A percentile compares a stretch with the other conserved stretches of the same genome.
These are phyloP conservation scores for Anticlea derivata DNA, from an alignment of 2,888 invertebrate genomes.

Conservation along the genomic window DNA sequence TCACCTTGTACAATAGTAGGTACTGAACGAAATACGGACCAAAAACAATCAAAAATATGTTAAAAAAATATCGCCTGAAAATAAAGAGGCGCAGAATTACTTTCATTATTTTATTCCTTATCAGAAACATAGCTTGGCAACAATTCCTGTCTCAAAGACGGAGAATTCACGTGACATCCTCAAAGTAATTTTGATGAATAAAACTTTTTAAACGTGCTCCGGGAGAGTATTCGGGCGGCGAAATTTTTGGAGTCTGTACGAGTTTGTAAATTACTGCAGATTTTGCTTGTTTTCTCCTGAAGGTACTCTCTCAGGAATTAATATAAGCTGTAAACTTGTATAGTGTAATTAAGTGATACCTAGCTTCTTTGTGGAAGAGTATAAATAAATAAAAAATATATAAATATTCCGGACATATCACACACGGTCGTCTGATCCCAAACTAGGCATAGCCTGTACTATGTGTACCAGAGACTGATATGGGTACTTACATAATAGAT, in stretches of 20 bases:
- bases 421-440: no score
- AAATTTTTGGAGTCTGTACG: conserved; percentile 15
- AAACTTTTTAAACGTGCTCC: conserved; percentile 30
- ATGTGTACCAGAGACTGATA: no score
- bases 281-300: conserved; percentile 16
- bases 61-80: neutral
- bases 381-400: no score
- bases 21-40: no score
- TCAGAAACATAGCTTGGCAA: conserved; percentile 29
- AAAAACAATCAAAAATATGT: no score
- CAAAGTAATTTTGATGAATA: conserved; percentile 41
- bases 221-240: conserved; percentile 8
- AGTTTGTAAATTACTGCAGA: conserved; percentile 19
- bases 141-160: conserved; percentile 21
- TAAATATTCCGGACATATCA: no score
- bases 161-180: conserved; percentile 29
- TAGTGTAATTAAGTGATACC: no score
- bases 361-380: no score
- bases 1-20: no score
- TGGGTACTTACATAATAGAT: no score
- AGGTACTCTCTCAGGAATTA: neutral
- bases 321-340: neutral
- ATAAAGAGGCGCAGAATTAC: neutral
- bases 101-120: conserved; percentile 17
- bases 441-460: no score